Evolutionary conservation across 2,113 vertebrate species (phyloP).

Genomic region (Synchiropus splendidus): DNA sequence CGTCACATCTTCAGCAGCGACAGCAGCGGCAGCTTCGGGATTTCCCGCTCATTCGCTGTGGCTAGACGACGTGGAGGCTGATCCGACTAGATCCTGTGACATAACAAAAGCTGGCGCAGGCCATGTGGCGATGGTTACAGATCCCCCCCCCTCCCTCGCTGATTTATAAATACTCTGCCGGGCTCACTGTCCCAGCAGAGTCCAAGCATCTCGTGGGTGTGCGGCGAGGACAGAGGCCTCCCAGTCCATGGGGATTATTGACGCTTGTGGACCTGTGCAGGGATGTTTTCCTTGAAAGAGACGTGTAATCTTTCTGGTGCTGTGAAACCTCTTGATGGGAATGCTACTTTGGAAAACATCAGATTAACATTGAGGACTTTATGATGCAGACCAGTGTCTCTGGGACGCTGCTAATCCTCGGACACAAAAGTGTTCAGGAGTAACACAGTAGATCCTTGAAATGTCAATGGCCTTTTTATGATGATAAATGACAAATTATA

Average conservation of each 20-base stretch:
- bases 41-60: constrained; percentile 44
- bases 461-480: no score
- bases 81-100: constrained; percentile 64
- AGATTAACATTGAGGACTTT: no score
- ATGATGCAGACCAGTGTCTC: no score
- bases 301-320: no score
- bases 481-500: no score
- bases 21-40: constrained; percentile 17
- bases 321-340: no score
- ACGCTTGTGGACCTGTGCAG: constrained; percentile 14
- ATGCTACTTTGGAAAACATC: no score
- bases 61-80: constrained; percentile 52
- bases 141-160: constrained; percentile 27
- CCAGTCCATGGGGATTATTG: constrained; percentile 7
- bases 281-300: no score
- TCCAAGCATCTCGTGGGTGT: constrained; percentile 13
- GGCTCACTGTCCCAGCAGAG: constrained; percentile 11
- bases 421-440: no score
- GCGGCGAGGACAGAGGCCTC: constrained; percentile 12
- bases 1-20: not conserved
- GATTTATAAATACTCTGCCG: constrained; percentile 56
- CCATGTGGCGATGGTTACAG: constrained; percentile 23
- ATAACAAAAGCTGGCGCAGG: constrained; percentile 57
- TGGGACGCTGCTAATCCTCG: no score
- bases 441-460: no score